These are phyloP conservation scores for Xenopus laevis DNA, from an alignment of 2,113 vertebrate species.

Conservation along the genomic window DNA sequence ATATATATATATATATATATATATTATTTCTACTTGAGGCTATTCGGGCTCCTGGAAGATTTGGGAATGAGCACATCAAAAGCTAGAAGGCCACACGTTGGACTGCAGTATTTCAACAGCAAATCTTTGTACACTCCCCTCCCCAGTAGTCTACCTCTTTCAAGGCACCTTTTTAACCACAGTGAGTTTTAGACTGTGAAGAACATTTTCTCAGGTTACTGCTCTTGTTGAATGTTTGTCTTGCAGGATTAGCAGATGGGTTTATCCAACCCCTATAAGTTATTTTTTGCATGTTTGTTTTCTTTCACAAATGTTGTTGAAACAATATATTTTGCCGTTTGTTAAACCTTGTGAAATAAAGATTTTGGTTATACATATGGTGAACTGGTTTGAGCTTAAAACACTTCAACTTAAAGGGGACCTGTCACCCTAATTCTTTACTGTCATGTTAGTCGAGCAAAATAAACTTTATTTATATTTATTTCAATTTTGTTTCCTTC, in stretches of 20 bases:
- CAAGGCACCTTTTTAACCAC: slow-evolving; percentile 13
- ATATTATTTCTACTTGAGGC: too few relatives aligned
- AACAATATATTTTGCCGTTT: not conserved
- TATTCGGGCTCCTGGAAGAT: too few relatives aligned
- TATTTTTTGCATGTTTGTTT: not conserved
- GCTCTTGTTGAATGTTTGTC: slow-evolving; percentile 3
- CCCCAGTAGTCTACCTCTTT: slow-evolving; percentile 25
- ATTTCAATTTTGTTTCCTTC: too few relatives aligned
- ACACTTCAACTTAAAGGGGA: too few relatives aligned
- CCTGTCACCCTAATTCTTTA: too few relatives aligned
- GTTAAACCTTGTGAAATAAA: slow-evolving; percentile 22
- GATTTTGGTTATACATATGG: slow-evolving; percentile 6
- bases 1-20: too few relatives aligned
- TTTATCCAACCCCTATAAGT: not conserved
- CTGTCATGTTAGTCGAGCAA: too few relatives aligned
- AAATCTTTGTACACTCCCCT: not conserved
- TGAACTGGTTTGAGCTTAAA: too few relatives aligned
- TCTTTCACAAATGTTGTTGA: not conserved
- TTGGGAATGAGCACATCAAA: too few relatives aligned
- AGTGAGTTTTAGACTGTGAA: slow-evolving; percentile 37
- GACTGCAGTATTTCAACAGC: not conserved
- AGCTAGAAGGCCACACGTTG: too few relatives aligned
- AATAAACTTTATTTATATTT: too few relatives aligned
- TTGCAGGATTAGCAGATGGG: not conserved
- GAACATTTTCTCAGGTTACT: slow-evolving; percentile 7